Evolutionary conservation across 1,140 invertebrate species (phyloP), one percentile per base, ranked within the genome.

Genomic region (Apis florea): DNA sequence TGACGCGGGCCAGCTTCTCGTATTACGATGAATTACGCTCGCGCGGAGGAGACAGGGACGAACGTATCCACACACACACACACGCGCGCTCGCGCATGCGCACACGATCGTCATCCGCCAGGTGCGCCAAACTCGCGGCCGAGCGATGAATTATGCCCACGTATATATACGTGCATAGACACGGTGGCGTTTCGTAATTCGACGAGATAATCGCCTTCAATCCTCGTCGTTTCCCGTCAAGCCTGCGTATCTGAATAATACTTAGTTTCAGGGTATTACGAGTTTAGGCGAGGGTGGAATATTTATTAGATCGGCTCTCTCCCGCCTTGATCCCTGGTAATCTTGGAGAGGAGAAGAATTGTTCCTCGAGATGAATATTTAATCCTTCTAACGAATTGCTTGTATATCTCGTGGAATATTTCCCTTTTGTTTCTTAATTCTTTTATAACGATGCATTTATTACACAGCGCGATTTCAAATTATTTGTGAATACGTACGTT

Each of bases 131-230:
- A 31, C 24, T 31, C 53, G 9, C 40, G n/a, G n/a, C n/a, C n/a
- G n/a, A 47, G 40, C 66, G 26, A 63, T 71, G 77, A 79, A 31
- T 79, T 71, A 79, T 53, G 67, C 19, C 24, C 51, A 26, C 47
- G 13, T 53, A 54, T 40, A 40, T 40, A 40, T 40, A 40, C 31
- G 6, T 40, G 0, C 0, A 40, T 40, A 40, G 6, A 40, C 47
- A 66, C 74, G 61, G 51, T 56, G 67, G 19, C 71, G 72, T 71
- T 71, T 71, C 49, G 76, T 71, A 71, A 79, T 63, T 59, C 19
- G 21, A n/a, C 53, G 51, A 63, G 61, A 63, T 31, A 15, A 40
- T 40, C 24, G 49, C 17, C n/a, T n/a, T 31, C 13, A 15, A 40
- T 3, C 21, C 69, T 40, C 26, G 26, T 10, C 53, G 51, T 19